Percentiles rank a stretch among this genome's conserved stretches.
phyloP scores from a whole-genome alignment of 2,113 vertebrate species.

The Nothoprocta pentlandii region DNA sequence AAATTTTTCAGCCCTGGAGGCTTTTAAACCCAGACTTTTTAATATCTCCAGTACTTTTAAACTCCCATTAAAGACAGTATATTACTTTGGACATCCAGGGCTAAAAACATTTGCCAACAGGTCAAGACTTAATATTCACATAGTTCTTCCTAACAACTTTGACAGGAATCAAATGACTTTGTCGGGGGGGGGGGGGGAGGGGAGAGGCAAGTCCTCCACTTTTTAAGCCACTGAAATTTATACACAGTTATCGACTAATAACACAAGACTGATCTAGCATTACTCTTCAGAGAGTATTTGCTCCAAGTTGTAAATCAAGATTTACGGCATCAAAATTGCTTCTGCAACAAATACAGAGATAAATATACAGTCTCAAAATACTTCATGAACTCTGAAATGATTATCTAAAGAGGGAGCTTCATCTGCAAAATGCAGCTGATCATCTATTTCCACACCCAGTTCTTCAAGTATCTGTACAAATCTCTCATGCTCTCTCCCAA shows the following conservation, averaged over 20 bases:
- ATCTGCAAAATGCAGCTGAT: constrained; percentile 91
- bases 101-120: background rate
- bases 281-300: constrained; percentile 35
- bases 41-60: background rate
- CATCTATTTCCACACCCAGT: constrained; percentile 83
- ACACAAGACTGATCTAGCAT: background rate
- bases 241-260: constrained; percentile 14
- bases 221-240: constrained; percentile 36
- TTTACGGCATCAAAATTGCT: constrained; percentile 45
- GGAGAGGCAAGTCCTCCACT: background rate
- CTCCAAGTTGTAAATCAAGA: constrained; percentile 24
- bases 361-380: constrained; percentile 75
- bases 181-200: background rate
- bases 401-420: constrained; percentile 91
- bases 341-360: constrained; percentile 19
- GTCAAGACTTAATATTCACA: background rate
- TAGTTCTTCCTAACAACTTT: background rate
- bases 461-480: constrained; percentile 90
- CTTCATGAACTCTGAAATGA: constrained; percentile 94
- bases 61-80: background rate
- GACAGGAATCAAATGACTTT: background rate
- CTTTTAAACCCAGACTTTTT: background rate
- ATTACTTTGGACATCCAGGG: background rate
- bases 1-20: background rate
- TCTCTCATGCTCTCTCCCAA: constrained; percentile 90